phyloP scores from a whole-genome alignment of 2,113 vertebrate genomes.

The Ahaetulla prasina region DNA sequence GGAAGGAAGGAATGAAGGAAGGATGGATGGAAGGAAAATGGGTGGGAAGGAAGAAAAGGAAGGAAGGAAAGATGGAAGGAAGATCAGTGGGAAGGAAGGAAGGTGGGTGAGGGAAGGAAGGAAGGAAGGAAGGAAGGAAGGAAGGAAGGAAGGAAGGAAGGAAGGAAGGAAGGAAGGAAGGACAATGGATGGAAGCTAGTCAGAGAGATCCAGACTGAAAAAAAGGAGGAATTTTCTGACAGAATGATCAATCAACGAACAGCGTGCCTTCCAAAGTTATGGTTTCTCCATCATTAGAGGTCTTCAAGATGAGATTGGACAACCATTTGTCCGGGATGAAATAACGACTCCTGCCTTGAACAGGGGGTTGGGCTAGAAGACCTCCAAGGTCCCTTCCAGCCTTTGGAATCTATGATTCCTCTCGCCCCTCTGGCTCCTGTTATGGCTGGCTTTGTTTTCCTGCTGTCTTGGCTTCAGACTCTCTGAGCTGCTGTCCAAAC shows the following conservation, averaged over 20 bases:
- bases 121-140: neutral
- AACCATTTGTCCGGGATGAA: neutral
- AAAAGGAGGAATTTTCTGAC: neutral
- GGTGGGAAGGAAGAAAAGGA: no score
- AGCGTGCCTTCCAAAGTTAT: neutral
- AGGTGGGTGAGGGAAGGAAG: neutral
- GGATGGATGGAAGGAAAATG: no score
- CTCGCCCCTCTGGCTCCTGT: neutral
- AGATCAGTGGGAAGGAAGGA: no score
- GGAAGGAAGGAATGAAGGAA: no score
- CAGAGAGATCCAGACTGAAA: neutral
- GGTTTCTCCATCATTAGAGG: neutral
- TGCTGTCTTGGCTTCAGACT: constrained; percentile 20
- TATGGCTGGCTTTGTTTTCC: constrained; percentile 5
- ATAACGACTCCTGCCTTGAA: neutral
- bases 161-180: no score
- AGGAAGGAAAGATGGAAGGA: no score
- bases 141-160: no score
- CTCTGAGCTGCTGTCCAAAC: neutral
- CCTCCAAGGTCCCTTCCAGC: neutral
- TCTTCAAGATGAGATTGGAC: neutral
- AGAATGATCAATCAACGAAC: neutral
- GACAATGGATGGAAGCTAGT: neutral
- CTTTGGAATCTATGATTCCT: neutral
- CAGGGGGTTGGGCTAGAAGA: neutral